Percentiles rank a stretch among this genome's conserved stretches.
Evolutionary conservation across 2,888 invertebrate species (phyloP).

Genomic region (Portevinia maculata): DNA sequence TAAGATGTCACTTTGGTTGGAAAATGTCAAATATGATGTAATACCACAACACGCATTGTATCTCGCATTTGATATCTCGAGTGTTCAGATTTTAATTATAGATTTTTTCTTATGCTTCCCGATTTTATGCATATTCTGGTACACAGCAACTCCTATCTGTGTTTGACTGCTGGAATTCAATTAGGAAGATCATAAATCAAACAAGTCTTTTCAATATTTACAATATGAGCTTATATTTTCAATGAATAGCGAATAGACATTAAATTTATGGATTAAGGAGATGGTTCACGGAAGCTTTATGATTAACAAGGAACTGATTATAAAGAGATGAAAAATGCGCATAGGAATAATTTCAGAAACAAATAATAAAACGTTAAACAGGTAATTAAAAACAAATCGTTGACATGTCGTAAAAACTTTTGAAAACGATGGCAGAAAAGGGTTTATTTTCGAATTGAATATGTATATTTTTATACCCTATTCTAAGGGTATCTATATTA

Average conservation of each 20-base stretch:
- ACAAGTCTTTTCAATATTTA: slow-evolving; percentile 23
- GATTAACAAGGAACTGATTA: slow-evolving; percentile 1
- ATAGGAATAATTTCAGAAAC: not conserved
- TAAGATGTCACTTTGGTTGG: slow-evolving; percentile 60
- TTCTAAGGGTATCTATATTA: too few species aligned
- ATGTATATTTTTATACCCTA: too few species aligned
- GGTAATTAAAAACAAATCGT: not conserved
- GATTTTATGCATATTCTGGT: not conserved
- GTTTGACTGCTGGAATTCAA: slow-evolving; percentile 16
- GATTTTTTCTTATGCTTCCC: not conserved
- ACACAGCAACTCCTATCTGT: not conserved
- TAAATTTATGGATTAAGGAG: slow-evolving; percentile 27
- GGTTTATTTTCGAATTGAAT: too few species aligned
- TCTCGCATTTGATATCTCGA: slow-evolving; percentile 7
- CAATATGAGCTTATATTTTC: slow-evolving; percentile 6
- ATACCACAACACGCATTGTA: not conserved
- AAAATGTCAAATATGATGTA: slow-evolving; percentile 70
- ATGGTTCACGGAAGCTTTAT: slow-evolving; percentile 24
- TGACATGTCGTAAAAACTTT: not conserved
- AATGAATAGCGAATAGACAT: not conserved
- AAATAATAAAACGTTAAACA: not conserved
- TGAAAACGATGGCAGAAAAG: too few species aligned
- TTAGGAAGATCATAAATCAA: slow-evolving; percentile 55
- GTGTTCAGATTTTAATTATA: not conserved
- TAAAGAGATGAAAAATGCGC: not conserved